These are phyloP conservation scores for Sphaerophoria taeniata DNA, from an alignment of 2,888 invertebrate genomes.

Conservation along the genomic window DNA sequence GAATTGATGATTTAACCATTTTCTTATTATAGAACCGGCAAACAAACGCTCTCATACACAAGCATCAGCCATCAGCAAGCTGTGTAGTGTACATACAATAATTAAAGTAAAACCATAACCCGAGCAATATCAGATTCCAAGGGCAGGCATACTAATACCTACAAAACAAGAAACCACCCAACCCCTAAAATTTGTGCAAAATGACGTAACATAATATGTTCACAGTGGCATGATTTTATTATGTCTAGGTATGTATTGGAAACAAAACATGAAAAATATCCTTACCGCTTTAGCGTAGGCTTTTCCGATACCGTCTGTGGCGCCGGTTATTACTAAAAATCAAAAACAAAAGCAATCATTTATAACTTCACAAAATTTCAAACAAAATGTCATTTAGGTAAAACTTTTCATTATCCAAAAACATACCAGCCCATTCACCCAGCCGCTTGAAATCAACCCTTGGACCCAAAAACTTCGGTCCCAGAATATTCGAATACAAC, in stretches of 20 bases:
- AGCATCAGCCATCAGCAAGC: too few relatives aligned
- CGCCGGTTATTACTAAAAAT: conserved; percentile 91
- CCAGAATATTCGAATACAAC: conserved; percentile 83
- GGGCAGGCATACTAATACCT: too few relatives aligned
- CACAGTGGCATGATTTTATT: not conserved
- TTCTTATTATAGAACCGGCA: too few relatives aligned
- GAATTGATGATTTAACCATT: too few relatives aligned
- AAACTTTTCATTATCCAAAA: conserved; percentile 4
- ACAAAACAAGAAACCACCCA: too few relatives aligned
- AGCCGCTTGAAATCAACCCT: conserved; percentile 87
- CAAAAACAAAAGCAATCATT: conserved; percentile 50
- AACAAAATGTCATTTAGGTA: conserved; percentile 10
- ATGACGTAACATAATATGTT: too few relatives aligned
- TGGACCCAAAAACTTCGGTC: conserved; percentile 85
- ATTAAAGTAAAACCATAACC: too few relatives aligned
- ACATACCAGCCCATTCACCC: conserved; percentile 93
- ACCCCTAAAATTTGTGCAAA: too few relatives aligned
- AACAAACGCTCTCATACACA: too few relatives aligned
- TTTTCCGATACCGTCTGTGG: conserved; percentile 95
- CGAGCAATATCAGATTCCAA: too few relatives aligned
- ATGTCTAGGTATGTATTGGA: not conserved
- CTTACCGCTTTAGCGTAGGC: conserved; percentile 90
- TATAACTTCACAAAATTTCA: not conserved
- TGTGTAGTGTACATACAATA: too few relatives aligned
- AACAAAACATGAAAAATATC: not conserved